Evolutionary conservation across 2,113 vertebrate species (phyloP).

Genomic region (Geococcyx californianus): DNA sequence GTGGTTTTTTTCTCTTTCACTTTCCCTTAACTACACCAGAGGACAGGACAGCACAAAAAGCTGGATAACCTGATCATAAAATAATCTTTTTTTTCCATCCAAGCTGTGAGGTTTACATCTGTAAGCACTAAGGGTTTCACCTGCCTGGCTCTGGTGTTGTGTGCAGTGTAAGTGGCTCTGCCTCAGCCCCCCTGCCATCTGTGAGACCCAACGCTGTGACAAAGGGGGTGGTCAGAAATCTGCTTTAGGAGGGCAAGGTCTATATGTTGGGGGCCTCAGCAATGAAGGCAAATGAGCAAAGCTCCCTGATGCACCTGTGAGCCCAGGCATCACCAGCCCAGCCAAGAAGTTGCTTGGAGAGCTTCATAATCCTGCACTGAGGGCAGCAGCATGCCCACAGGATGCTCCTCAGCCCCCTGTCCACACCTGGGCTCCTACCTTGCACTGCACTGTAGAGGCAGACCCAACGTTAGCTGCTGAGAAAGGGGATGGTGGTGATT

Average conservation of each 20-base stretch:
- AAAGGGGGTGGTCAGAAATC: neutral
- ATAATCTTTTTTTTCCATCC: neutral
- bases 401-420: neutral
- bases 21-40: neutral
- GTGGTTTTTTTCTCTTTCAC: neutral
- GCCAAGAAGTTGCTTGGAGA: neutral
- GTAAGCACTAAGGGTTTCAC: neutral
- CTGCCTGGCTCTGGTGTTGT: neutral
- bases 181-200: accelerated
- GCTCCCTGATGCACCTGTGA: accelerated
- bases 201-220: neutral
- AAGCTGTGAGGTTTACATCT: neutral
- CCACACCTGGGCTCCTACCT: neutral
- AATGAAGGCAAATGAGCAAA: accelerated
- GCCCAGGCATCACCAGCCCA: neutral
- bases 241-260: neutral
- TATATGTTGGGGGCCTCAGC: neutral
- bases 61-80: neutral
- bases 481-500: neutral
- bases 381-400: neutral
- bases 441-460: neutral
- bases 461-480: neutral
- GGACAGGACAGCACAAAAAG: neutral
- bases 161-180: neutral
- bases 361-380: neutral